Evolutionary conservation across 2,888 invertebrate species (phyloP), one percentile per base, ranked within the genome.

Genomic region (Metellina segmentata): DNA sequence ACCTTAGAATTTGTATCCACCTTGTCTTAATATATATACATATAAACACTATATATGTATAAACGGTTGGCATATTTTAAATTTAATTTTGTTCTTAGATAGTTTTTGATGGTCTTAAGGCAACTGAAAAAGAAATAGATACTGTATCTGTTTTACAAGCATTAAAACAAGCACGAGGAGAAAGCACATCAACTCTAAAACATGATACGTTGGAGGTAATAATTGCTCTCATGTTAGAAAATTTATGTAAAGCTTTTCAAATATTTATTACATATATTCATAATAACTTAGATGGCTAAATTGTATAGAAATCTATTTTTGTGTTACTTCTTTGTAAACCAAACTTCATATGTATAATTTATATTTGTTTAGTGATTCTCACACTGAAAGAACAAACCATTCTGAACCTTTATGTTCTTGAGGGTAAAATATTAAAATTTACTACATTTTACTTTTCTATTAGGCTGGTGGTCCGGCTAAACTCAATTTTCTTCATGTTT

Each of bases 141-240:
- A 98, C 98, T 4, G 98, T 98, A 0, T 96, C 98, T 71, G 97
- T 99, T 70, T 95, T 98, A 93, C 97, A 98, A 95, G 99, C 99
- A n/a, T 52, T 93, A 16, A 85, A 86, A 72, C 79, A 70, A 19
- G 93, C 93, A 51, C 88, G 85, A 19, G 74, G 70, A 61, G 93
- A 93, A 83, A 49, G 70, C 16, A 20, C 20, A 48, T 49, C 20
- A 52, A 8, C 20, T 34, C 9, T 48, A 9, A 49, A 52, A 52
- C 51, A 6, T 11, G 72, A 81, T 89, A n/a, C 8, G 4, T 34
- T 16, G 53, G 61, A 81, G 61, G 81, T 81, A 53, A 16, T 34
- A 8, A 34, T 34, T 34, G 34, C 34, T 34, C 34, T 34, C 34
- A 34, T 34, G 34, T 34, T 34, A 34, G 1, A 34, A 34, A 34